Percentiles rank a stretch among this genome's conserved stretches.
These are phyloP conservation scores for Noctilio leporinus DNA, from an alignment of 2,113 vertebrate genomes.

Conservation along the genomic window DNA sequence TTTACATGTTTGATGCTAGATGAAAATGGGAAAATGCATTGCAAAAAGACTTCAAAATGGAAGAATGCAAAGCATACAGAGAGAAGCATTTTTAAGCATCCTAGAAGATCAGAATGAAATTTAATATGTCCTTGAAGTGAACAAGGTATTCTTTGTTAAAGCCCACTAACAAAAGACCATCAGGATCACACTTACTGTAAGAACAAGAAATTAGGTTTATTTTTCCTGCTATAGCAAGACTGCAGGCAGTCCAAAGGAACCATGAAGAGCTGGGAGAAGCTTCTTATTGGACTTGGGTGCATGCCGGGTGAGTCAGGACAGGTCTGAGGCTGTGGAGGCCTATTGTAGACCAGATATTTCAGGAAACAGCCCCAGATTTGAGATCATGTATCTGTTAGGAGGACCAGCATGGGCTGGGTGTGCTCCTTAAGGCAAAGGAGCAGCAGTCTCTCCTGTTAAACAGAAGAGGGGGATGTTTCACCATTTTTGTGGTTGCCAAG, in stretches of 20 bases:
- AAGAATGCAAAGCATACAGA: not conserved
- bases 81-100: not conserved
- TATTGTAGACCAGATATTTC: not conserved
- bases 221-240: not conserved
- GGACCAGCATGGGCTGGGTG: not conserved
- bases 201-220: not conserved
- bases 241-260: not conserved
- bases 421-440: not conserved
- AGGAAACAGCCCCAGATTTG: not conserved
- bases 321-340: not conserved
- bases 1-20: not conserved
- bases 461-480: slow-evolving; percentile 30
- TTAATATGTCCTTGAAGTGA: not conserved
- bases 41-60: not conserved
- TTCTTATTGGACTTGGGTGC: not conserved
- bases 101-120: not conserved
- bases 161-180: not conserved
- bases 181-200: not conserved
- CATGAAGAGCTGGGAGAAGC: not conserved
- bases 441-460: not conserved
- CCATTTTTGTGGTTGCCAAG: not conserved
- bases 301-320: not conserved
- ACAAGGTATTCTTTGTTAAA: not conserved
- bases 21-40: not conserved
- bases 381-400: not conserved